Percentiles rank a stretch among this genome's conserved stretches.
These are phyloP conservation scores for Formica selysi DNA, from an alignment of 1,140 invertebrate genomes.

Conservation along the genomic window DNA sequence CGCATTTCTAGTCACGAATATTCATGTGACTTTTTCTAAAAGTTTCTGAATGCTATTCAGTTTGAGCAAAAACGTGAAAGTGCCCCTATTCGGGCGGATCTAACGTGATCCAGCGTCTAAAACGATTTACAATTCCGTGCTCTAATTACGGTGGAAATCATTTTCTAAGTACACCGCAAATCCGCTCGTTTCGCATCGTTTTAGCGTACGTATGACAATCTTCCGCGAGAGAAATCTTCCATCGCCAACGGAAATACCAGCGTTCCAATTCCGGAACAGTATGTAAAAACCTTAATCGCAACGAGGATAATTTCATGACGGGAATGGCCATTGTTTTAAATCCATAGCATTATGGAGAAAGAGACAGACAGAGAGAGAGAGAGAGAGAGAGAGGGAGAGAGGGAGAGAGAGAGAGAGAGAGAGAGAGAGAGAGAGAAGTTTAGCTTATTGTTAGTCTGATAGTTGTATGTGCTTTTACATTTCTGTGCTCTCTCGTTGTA, in stretches of 20 bases:
- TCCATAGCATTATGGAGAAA: conserved; percentile 25
- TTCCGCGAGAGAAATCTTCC: conserved; percentile 58
- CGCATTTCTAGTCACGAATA: conserved; percentile 27
- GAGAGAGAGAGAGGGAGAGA: conserved; percentile 6
- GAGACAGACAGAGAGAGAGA: conserved; percentile 20
- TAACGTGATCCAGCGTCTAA: conserved; percentile 13
- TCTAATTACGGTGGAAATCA: conserved; percentile 45
- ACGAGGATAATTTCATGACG: conserved; percentile 77
- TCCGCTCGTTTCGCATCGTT: conserved; percentile 22
- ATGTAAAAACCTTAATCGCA: conserved; percentile 75
- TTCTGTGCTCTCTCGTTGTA: not conserved
- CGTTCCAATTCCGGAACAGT: conserved; percentile 21
- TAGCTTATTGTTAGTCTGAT: not conserved
- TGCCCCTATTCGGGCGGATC: conserved; percentile 19
- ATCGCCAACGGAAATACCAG: conserved; percentile 62
- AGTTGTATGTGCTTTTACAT: not conserved
- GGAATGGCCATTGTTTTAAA: conserved; percentile 79
- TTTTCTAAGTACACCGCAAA: conserved; percentile 36
- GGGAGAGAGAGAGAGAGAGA: not conserved
- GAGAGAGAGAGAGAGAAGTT: conserved; percentile 13
- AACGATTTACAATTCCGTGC: conserved; percentile 35
- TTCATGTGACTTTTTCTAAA: conserved; percentile 39
- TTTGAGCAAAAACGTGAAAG: conserved; percentile 48
- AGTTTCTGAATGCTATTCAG: conserved; percentile 31
- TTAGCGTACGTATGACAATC: conserved; percentile 40